Base-by-base conservation (phyloP, 2,888 invertebrate species). In the Perdita meconis region DNA sequence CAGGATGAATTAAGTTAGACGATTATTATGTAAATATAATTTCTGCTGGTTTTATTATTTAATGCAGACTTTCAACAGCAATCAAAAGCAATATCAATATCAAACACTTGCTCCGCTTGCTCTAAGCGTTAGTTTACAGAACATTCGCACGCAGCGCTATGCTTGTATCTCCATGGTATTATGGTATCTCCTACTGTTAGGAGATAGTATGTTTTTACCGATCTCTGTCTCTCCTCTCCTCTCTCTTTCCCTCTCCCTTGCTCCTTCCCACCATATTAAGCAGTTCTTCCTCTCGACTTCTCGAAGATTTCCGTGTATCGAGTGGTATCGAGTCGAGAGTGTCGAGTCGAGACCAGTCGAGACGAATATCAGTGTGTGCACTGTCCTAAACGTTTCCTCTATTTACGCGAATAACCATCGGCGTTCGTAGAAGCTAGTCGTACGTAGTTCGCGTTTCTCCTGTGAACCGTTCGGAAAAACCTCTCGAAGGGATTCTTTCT, bases 261-360 rank as follows among this genome's bases (percentile, higher is more conserved):
- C 16, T 53, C 74, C 53, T 77, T 44, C 75, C n/a, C n/a, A n/a
- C n/a, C n/a, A n/a, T n/a, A n/a, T n/a, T n/a, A n/a, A n/a, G n/a
- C n/a, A n/a, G n/a, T n/a, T 77, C 75, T 67, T 77, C 75, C 76
- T 77, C 61, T 66, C 50, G 56, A 76, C 74, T 55, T 76, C 74
- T 66, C 74, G 65, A 76, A 73, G 50, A 76, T 76, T 66, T 73
- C 65, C 75, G 64, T 44, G 38, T 66, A 30, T 30, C 30, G 30
- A 30, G 30, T n/a, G n/a, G n/a, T n/a, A 73, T 61, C 60, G 34
- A 72, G 64, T 65, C n/a, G 40, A 65, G 47, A n/a, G 36, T 66
- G n/a, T n/a, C n/a, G n/a, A n/a, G n/a, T n/a, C n/a, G n/a, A n/a
- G 66, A 56, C 60, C 24, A 72, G 64, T 65, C 16, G 40, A 60